phyloP scores from a whole-genome alignment of 1,140 invertebrate species.

The Drosophila arawakana region DNA sequence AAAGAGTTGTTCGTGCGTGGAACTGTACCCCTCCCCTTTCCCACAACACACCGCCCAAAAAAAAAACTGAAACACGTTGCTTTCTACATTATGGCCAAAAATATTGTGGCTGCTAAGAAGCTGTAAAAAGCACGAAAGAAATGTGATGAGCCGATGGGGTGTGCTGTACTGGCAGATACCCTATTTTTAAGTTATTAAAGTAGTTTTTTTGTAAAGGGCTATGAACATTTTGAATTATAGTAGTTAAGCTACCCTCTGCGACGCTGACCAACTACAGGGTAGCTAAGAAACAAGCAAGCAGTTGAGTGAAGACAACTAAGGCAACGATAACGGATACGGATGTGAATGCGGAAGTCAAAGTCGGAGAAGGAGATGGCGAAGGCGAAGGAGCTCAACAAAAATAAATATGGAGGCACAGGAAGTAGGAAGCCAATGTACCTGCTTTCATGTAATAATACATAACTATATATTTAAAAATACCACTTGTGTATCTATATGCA shows the following conservation, averaged over 20 bases:
- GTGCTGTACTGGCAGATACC: not conserved
- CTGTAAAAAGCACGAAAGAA: not conserved
- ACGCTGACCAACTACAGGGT: not conserved
- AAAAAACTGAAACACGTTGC: constrained; percentile 55
- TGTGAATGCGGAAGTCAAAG: constrained; percentile 55
- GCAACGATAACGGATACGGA: constrained; percentile 52
- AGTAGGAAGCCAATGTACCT: constrained; percentile 27
- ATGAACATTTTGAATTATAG: too few relatives aligned
- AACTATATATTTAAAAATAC: constrained; percentile 8
- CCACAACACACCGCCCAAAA: not conserved
- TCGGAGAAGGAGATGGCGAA: constrained; percentile 16
- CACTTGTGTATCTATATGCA: constrained; percentile 5
- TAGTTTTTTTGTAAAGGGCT: too few relatives aligned
- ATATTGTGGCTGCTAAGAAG: constrained; percentile 46
- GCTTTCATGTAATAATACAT: constrained; percentile 6
- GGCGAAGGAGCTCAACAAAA: not conserved
- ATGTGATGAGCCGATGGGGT: not conserved
- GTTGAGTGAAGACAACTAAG: constrained; percentile 25
- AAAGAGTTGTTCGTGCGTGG: constrained; percentile 50
- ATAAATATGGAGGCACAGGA: constrained; percentile 20
- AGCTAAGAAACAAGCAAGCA: constrained; percentile 17
- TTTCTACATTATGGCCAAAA: constrained; percentile 38
- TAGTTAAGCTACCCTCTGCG: constrained; percentile 1
- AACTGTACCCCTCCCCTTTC: not conserved
- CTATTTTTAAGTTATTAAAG: not conserved